Evolutionary conservation across 1,140 invertebrate species (phyloP), one percentile per base, ranked within the genome.

Genomic region (Proales similis): DNA sequence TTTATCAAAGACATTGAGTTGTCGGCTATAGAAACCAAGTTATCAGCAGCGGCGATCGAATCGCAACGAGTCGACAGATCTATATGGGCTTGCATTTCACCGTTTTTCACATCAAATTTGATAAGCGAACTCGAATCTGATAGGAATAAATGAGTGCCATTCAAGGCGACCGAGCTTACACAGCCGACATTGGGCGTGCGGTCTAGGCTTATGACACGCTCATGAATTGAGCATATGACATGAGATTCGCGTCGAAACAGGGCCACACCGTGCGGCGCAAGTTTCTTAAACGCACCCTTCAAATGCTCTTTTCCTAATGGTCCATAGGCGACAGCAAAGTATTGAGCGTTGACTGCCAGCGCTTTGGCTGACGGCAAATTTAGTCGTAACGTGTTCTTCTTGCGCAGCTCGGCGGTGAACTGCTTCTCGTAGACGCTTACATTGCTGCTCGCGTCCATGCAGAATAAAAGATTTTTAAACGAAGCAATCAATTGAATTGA

Each of bases 91-190:
- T 42, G 24, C 20, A 57, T 7, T 24, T 57, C 24, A 57, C 51
- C 51, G 22, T 20, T 57, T 42, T 26, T 57, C 24, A 57, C 9
- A 27, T 57, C 38, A 57, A 57, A 42, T 26, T 57, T 57, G 22
- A 57, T 42, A 5, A 57, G 9, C 12, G 33, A 27, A 11, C 38
- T n/a, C 19, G 30, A 14, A 26, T 57, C 51, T 24, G 30, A 38
- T 6, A 14, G 36, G 38, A 24, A 57, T 12, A 57, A 39, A 43
- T 57, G 17, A 12, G 3, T 42, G 2, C 45, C 51, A 2, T 57
- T 57, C 36, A 57, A 42, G 6, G 36, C 51, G 6, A 57, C 2
- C 0, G 24, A 26, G 1, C n/a, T 17, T 42, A 57, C 22, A 6
- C 24, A 57, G 24, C 45, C 45, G 32, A 57, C 39, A 11, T 24